phyloP scores from a whole-genome alignment of 1,140 invertebrate species.

The Zaprionus ghesquierei region DNA sequence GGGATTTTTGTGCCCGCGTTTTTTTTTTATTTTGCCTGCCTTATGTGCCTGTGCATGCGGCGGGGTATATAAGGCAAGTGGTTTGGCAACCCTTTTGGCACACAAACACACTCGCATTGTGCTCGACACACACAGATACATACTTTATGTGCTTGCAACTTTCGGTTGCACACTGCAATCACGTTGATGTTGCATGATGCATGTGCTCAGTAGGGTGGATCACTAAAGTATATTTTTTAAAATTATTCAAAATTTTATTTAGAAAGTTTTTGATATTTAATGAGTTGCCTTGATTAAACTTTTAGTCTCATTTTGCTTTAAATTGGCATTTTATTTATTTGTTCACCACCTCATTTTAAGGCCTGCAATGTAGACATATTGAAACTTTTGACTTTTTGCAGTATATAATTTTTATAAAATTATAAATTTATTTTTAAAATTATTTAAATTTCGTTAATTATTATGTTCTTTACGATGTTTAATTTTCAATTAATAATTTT shows the following conservation, averaged over 20 bases:
- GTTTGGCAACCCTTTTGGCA: conserved; percentile 80
- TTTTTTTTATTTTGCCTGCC: conserved; percentile 28
- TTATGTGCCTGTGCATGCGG: conserved; percentile 6
- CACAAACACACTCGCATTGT: conserved; percentile 61
- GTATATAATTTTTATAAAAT: too few relatives aligned
- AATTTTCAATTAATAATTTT: too few relatives aligned
- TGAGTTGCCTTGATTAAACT: too few relatives aligned
- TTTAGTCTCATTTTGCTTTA: too few relatives aligned
- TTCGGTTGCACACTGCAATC: conserved; percentile 62
- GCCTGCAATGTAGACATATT: too few relatives aligned
- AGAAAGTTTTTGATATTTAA: too few relatives aligned
- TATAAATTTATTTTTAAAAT: too few relatives aligned
- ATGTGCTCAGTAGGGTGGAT: conserved; percentile 48
- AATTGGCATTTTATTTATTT: too few relatives aligned
- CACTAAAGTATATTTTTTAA: background rate
- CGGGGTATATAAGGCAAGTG: conserved; percentile 47
- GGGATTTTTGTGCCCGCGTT: conserved; percentile 54
- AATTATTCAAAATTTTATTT: background rate
- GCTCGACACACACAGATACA: conserved; percentile 26
- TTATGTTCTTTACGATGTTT: too few relatives aligned
- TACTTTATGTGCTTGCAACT: conserved; percentile 47
- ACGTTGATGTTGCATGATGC: conserved; percentile 68
- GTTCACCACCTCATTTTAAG: too few relatives aligned
- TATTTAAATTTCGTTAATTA: too few relatives aligned
- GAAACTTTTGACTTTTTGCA: too few relatives aligned